Evolutionary conservation across 2,113 vertebrate species (phyloP), one percentile per base, ranked within the genome.

Genomic region (Hyperopisus bebe): DNA sequence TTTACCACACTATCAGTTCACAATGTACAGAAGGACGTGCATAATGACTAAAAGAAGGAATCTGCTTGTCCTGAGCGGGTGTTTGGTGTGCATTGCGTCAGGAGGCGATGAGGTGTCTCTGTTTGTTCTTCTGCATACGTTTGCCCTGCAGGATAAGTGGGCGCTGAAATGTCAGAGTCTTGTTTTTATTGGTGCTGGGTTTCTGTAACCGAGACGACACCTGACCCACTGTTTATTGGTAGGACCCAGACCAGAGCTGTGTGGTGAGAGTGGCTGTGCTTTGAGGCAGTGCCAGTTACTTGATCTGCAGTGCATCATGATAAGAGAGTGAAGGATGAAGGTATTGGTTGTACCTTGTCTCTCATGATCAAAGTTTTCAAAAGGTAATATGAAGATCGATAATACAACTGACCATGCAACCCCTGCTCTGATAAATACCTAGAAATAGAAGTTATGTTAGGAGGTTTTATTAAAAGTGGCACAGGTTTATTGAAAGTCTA

Each of bases 111-210:
- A 47, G 82, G 19, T 47, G 21, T 44, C 77, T 82, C 44, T 47
- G 74, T 47, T 46, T 84, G 42, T 46, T 46, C 21, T 17, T 39
- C 82, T 21, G 42, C 44, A 42, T n/a, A 31, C 47, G n/a, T 86
- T 87, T 55, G 27, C 24, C 47, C 13, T 86, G 84, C 44, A n/a
- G 13, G 21, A 53, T 46, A 42, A 17, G 55, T 35, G 47, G 42
- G 88, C 31, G 3, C 11, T 89, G 47, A 53, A 89, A 89, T 89
- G 74, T 51, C 27, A 89, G 88, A 88, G 88, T 47, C 88, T 48
- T 88, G 42, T 48, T 88, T 88, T 48, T 46, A 17, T 47, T 50
- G 47, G 88, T 82, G 88, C 46, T 51, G 44, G 48, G 47, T 89
- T 51, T 46, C 77, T 82, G 88, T 51, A 70, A 88, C 58, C n/a